A percentile compares a stretch with the other conserved stretches of the same genome.
These are phyloP conservation scores for Eristalis pertinax DNA, from an alignment of 2,888 invertebrate species.

Conservation along the genomic window DNA sequence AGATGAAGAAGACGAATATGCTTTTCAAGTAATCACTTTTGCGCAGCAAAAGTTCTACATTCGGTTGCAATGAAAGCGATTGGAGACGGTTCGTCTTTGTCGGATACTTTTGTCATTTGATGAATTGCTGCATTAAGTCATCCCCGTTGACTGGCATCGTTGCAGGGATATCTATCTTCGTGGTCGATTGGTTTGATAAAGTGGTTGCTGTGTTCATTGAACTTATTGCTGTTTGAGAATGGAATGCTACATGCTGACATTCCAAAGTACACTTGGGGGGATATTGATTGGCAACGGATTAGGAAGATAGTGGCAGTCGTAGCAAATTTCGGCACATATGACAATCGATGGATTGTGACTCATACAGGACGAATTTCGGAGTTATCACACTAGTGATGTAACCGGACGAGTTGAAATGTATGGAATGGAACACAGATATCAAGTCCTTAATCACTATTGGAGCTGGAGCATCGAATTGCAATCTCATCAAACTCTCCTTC, in stretches of 20 bases:
- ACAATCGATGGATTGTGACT: too few species aligned
- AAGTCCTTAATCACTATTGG: too few species aligned
- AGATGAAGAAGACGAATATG: constrained; percentile 25
- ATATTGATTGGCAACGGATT: too few species aligned
- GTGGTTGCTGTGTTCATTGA: not conserved
- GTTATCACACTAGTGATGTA: too few species aligned
- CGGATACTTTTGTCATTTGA: constrained; percentile 30
- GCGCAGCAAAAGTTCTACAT: constrained; percentile 23
- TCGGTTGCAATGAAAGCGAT: constrained; percentile 37
- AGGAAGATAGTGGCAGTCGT: too few species aligned
- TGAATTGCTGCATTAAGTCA: not conserved
- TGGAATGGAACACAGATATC: too few species aligned
- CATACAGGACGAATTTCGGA: too few species aligned
- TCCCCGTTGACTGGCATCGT: not conserved
- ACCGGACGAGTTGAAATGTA: too few species aligned
- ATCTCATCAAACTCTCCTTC: too few species aligned
- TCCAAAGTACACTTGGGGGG: too few species aligned
- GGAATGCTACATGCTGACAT: not conserved
- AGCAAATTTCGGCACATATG: too few species aligned
- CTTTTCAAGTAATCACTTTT: constrained; percentile 19
- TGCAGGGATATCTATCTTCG: not conserved
- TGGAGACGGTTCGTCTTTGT: constrained; percentile 19
- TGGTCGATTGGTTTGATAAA: not conserved
- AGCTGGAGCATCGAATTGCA: too few species aligned
- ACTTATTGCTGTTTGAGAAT: not conserved